Evolutionary conservation across 1,140 invertebrate genomes (phyloP), one percentile per base, ranked within the genome.

Genomic region (Cephus cinctus): DNA sequence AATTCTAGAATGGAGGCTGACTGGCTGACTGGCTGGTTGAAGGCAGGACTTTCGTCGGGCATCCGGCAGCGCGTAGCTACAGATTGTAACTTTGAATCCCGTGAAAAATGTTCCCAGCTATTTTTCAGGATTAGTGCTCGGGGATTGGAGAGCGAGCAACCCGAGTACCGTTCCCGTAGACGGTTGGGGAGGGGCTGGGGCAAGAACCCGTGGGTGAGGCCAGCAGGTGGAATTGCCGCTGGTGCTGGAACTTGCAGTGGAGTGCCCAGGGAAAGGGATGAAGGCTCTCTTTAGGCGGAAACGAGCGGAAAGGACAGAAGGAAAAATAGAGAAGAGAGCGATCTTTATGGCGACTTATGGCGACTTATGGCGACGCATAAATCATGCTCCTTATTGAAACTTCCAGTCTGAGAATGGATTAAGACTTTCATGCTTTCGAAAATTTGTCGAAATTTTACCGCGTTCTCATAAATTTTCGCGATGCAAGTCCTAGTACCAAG

Each of bases 81-180:
- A 63, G 56, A 63, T 65, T 61, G 60, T 49, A 57, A 61, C 56
- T 63, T 67, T 36, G 59, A 57, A 69, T 67, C 54, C 54, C 16
- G 42, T 66, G 63, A 71, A 64, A 71, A 69, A 72, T 63, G 57
- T 50, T 42, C 20, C 9, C 9, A 19, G 35, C 52, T 54, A 71
- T 73, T 71, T 64, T 67, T 71, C 65, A 63, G 54, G 65, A 71
- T 72, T 70, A 72, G 50, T 56, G 14, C 27, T n/a, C n/a, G 14
- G 20, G 23, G 35, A 27, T 8, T 6, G 25, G 25, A 27, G 25
- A 27, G 5, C 6, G 6, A 15, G 39, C 15, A 20, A 11, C n/a
- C 35, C 35, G 11, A 52, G 40, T 11, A 9, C 14, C 27, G 27
- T 11, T 30, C 15, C 32, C 35, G 45, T 42, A 16, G 47, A 45